Conservation (phyloP, 2,888 invertebrate genomes). For the Apotomis capreana region DNA sequence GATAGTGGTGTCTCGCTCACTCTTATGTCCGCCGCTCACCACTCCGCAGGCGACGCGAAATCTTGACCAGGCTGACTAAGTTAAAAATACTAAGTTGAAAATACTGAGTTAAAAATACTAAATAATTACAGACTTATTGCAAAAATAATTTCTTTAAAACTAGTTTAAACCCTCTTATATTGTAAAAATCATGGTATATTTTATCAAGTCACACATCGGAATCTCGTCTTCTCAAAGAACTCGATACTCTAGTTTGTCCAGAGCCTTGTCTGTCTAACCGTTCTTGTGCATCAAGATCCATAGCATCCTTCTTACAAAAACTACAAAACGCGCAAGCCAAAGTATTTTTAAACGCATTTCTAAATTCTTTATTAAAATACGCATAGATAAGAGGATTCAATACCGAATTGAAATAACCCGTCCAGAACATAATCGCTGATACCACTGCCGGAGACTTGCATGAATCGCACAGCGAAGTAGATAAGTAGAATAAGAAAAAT, state of each 20-base stretch:
- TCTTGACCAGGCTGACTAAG: too few relatives aligned
- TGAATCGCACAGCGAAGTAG: constrained; percentile 90
- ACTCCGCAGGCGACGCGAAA: too few relatives aligned
- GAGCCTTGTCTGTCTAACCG: constrained; percentile 89
- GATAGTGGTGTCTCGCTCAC: too few relatives aligned
- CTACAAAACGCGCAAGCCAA: constrained; percentile 94
- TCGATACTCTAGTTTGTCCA: constrained; percentile 89
- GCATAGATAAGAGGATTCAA: constrained; percentile 98
- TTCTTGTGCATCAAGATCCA: constrained; percentile 89
- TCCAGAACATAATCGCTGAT: constrained; percentile 97
- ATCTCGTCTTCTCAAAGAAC: constrained; percentile 87
- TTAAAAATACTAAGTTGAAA: too few relatives aligned
- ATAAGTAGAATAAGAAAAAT: constrained; percentile 97
- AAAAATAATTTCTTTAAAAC: too few relatives aligned
- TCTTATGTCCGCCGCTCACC: too few relatives aligned
- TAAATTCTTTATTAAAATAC: constrained; percentile 98
- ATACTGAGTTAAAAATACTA: too few relatives aligned
- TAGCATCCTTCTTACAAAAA: constrained; percentile 89
- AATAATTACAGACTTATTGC: too few relatives aligned
- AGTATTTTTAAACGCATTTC: constrained; percentile 97
- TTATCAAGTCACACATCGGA: constrained; percentile 88
- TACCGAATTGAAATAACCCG: constrained; percentile 99
- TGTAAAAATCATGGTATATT: constrained; percentile 56
- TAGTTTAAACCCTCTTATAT: not conserved
- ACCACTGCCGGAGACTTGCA: constrained; percentile 93